Percentiles rank a stretch among this genome's conserved stretches.
Conservation (phyloP, 2,888 invertebrate genomes). For the Drosophila koepferae region DNA sequence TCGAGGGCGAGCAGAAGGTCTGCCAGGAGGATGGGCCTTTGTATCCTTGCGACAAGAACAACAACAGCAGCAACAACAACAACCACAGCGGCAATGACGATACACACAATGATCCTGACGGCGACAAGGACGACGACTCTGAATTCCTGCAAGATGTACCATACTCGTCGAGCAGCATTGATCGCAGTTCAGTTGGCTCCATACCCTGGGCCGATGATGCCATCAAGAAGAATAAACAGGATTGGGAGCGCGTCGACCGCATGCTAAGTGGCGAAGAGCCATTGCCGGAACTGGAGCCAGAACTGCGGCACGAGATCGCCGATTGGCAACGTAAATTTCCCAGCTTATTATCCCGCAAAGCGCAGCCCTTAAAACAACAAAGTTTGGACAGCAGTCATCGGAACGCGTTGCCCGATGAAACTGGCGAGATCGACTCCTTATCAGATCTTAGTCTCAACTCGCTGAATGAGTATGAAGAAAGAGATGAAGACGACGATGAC, state of each 20-base stretch:
- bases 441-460: constrained; percentile 81
- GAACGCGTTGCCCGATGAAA: constrained; percentile 35
- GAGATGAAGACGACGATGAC: constrained; percentile 61
- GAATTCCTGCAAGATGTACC: constrained; percentile 82
- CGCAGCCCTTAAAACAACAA: constrained; percentile 50
- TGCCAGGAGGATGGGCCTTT: constrained; percentile 49
- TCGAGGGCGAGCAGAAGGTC: constrained; percentile 46
- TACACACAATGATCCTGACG: constrained; percentile 49
- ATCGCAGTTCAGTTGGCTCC: constrained; percentile 84
- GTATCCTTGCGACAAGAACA: constrained; percentile 42
- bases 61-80: constrained; percentile 29
- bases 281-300: constrained; percentile 73
- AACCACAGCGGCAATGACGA: constrained; percentile 26
- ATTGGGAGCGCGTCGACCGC: constrained; percentile 84
- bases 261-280: constrained; percentile 81
- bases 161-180: constrained; percentile 83
- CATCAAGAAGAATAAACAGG: constrained; percentile 84
- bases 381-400: constrained; percentile 54
- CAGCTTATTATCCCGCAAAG: constrained; percentile 58
- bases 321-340: constrained; percentile 85
- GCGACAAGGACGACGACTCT: constrained; percentile 76
- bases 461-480: constrained; percentile 69
- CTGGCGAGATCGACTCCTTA: constrained; percentile 71
- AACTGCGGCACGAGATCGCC: constrained; percentile 82
- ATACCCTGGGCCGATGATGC: constrained; percentile 85